A percentile compares a stretch with the other conserved stretches of the same genome.
Conservation (phyloP, 2,888 invertebrate species). For the Synanthedon andrenaeformis region DNA sequence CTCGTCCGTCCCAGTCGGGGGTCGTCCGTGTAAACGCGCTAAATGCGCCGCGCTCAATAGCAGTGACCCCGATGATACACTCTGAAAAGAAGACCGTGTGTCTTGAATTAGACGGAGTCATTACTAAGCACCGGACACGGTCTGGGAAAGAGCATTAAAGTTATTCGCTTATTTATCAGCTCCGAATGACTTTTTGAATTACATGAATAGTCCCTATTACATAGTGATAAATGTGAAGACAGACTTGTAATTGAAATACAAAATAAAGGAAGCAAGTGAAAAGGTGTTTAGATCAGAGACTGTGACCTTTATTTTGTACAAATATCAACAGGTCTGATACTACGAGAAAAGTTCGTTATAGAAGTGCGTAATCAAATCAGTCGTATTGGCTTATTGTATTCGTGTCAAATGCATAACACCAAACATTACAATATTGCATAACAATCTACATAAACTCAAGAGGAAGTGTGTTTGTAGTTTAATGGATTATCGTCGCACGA, state of each 20-base stretch:
- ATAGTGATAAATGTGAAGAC: no score
- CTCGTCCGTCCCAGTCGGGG: conserved; percentile 42
- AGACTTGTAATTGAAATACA: no score
- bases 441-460: no score
- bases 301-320: conserved; percentile 1
- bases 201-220: no score
- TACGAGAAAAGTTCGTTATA: background rate
- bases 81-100: conserved; percentile 65
- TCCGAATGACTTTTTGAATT: no score
- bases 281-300: background rate
- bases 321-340: background rate
- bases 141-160: no score
- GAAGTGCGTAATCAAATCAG: background rate
- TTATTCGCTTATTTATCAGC: no score
- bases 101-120: conserved; percentile 3
- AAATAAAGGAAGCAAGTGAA: no score
- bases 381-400: no score
- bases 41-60: conserved; percentile 83
- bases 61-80: conserved; percentile 83
- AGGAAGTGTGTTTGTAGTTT: no score
- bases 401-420: no score
- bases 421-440: no score
- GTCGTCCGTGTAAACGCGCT: conserved; percentile 65
- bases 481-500: background rate
- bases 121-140: background rate